phyloP scores from a whole-genome alignment of 2,113 vertebrate genomes.

The Motacilla tschutschensis region DNA sequence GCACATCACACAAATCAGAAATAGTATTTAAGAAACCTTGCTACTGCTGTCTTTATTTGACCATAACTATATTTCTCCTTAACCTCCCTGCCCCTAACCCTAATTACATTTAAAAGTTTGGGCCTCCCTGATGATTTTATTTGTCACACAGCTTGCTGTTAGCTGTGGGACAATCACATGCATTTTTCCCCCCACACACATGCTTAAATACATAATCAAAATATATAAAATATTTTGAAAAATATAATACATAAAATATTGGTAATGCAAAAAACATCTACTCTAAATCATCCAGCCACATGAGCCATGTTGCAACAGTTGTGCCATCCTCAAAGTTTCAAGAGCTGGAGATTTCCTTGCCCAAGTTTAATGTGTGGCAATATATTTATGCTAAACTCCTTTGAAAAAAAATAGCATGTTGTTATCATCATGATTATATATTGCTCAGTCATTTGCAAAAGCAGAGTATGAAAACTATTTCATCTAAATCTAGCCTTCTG shows the following conservation, averaged over 20 bases:
- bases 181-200: neutral
- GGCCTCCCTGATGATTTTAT: neutral
- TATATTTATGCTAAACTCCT: neutral
- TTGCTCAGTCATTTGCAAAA: neutral
- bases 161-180: neutral
- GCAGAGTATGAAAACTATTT: neutral
- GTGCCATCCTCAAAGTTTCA: neutral
- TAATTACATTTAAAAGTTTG: neutral
- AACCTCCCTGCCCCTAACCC: too few relatives aligned
- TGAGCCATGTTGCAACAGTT: neutral
- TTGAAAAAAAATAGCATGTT: neutral
- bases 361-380: neutral
- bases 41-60: neutral
- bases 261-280: neutral
- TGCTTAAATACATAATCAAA: neutral
- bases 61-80: neutral
- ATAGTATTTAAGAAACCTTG: neutral
- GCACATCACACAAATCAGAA: neutral
- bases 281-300: neutral
- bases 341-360: neutral
- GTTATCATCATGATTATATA: neutral
- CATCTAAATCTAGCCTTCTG: neutral
- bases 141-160: neutral
- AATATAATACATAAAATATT: neutral
- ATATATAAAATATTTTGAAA: neutral